Evolutionary conservation across 2,797 vertebrate species (phyloP).

Genomic region (Gymnocypris eckloni): DNA sequence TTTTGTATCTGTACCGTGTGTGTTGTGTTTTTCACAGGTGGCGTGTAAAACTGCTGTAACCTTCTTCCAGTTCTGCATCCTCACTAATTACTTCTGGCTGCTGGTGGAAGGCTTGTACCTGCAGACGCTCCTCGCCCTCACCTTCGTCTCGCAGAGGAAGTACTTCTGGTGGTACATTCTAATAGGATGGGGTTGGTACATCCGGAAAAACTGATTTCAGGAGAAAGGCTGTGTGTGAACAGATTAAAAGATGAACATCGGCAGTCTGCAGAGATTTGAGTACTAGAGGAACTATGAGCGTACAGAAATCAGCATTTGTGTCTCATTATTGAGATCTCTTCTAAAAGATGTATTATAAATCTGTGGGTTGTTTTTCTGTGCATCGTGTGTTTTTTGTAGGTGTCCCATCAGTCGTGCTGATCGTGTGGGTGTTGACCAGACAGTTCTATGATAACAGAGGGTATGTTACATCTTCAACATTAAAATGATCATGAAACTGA

Average conservation of each 20-base stretch:
- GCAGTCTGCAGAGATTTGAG: conserved; percentile 2
- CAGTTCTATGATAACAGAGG: conserved; percentile 82
- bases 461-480: conserved; percentile 65
- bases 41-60: conserved; percentile 84
- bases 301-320: not conserved
- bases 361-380: not conserved
- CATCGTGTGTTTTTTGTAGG: conserved; percentile 69
- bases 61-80: conserved; percentile 89
- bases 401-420: conserved; percentile 79
- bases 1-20: not conserved
- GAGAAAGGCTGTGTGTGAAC: conserved; percentile 5
- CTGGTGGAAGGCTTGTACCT: conserved; percentile 91
- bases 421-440: conserved; percentile 84
- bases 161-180: conserved; percentile 91
- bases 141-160: conserved; percentile 87
- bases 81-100: conserved; percentile 92
- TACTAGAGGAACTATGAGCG: not conserved
- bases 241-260: conserved; percentile 10
- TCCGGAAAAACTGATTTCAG: not conserved
- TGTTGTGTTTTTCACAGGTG: conserved; percentile 65
- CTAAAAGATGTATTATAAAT: not conserved
- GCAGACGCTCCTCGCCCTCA: conserved; percentile 86
- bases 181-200: conserved; percentile 85
- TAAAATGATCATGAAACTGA: not conserved
- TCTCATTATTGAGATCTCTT: not conserved